Evolutionary conservation across 2,888 invertebrate genomes (phyloP).

Genomic region (Halictus quadricinctus): DNA sequence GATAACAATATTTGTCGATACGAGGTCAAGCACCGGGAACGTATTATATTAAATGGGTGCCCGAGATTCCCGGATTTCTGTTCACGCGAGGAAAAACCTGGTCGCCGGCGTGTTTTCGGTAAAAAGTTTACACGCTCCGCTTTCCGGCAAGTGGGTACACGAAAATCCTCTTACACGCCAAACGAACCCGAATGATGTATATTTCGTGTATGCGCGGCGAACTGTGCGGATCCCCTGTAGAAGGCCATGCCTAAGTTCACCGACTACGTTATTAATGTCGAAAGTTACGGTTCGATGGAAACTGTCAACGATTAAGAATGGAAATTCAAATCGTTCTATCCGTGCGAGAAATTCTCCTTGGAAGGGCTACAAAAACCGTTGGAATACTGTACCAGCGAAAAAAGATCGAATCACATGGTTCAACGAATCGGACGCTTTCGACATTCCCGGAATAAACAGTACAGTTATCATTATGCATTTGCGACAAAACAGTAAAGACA

Average conservation of each 20-base stretch:
- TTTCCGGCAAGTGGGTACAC: constrained; percentile 68
- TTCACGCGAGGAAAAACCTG: constrained; percentile 45
- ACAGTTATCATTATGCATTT: no score
- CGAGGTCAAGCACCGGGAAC: constrained; percentile 38
- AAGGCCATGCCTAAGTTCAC: constrained; percentile 42
- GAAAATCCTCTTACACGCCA: constrained; percentile 69
- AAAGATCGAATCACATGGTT: not conserved
- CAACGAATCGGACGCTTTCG: not conserved
- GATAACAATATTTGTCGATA: constrained; percentile 21
- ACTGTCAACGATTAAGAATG: not conserved
- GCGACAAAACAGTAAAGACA: no score
- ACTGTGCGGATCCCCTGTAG: constrained; percentile 17
- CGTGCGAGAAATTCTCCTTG: not conserved
- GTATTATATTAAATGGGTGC: constrained; percentile 51
- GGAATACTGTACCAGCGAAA: not conserved
- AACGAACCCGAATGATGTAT: constrained; percentile 54
- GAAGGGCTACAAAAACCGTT: not conserved
- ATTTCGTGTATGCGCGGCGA: constrained; percentile 23
- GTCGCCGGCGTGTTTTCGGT: constrained; percentile 47
- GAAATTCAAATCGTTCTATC: not conserved
- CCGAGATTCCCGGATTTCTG: constrained; percentile 43
- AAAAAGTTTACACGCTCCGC: constrained; percentile 69
- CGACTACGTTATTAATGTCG: constrained; percentile 42
- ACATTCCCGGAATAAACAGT: not conserved
- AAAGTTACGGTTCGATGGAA: constrained; percentile 27